Base-by-base conservation (phyloP, 37 sponge, comb jelly and placozoan species). In the Sycon ciliatum region DNA sequence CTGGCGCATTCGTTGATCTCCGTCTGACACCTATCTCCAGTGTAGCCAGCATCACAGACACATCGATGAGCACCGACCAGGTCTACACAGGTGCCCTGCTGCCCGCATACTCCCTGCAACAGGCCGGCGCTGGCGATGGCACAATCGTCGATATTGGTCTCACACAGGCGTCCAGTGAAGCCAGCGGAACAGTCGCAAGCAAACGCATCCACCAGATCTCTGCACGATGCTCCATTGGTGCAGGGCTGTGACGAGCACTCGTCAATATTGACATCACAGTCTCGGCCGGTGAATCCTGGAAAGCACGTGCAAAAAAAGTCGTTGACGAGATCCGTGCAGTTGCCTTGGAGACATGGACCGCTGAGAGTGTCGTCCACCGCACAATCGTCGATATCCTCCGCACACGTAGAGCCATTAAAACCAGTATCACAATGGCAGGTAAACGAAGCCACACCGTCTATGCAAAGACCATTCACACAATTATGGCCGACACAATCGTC, bases 401-500 rank as follows among this genome's bases (percentile, higher is more conserved):
- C 68, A 46, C 77, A 76, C 7, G 35, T 2, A 29, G 37, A 40
- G 20, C 71, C 71, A 38, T 40, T 70, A 39, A 23, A 70, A 42
- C 39, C 71, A 23, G 36, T 29, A n/a, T 49, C 53, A 35, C 71
- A 70, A 2, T 3, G n/a, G 39, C 71, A 70, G 3, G 29, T 58
- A 49, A 57, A 72, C 9, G 23, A 60, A 0, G 38, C 35, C 2
- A 40, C 65, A 37, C 32, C 32, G 23, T 82, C 80, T 20, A 34
- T 36, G 56, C 83, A 82, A 2, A 42, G 53, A 29, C 73, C 83
- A 55, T 82, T 82, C 46, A 9, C 16, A 77, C 83, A 82, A 0
- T 68, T 58, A 3, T 35, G 24, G 13, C 65, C 36, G 13, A 6
- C 38, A 66, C 81, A 80, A 2, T 68, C 72, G 16, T 36, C 79